Percentiles rank a stretch among this genome's conserved stretches.
phyloP scores from a whole-genome alignment of 2,888 invertebrate species.

The Heteropelma amictum region DNA sequence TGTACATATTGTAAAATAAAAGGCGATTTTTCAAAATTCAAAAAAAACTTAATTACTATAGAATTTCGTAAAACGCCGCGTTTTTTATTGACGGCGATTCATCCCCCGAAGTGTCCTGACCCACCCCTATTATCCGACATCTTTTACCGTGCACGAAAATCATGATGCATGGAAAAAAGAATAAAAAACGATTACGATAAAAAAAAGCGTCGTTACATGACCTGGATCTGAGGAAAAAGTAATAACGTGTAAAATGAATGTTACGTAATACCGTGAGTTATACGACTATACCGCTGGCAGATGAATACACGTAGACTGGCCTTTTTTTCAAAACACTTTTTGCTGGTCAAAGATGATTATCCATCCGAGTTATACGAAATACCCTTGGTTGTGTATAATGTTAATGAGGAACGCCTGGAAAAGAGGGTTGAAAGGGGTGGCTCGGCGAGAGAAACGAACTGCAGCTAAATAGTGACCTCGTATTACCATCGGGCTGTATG shows the following conservation, averaged over 20 bases:
- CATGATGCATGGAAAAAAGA: background rate
- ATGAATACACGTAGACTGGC: background rate
- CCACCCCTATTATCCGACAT: no score
- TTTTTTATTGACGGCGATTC: no score
- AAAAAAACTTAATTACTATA: background rate
- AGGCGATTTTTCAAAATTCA: no score
- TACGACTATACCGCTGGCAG: background rate
- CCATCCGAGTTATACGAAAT: no score
- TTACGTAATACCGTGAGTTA: background rate
- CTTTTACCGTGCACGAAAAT: no score
- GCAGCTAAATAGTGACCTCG: background rate
- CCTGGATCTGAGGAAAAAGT: constrained; percentile 5
- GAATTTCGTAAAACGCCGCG: background rate
- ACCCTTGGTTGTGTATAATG: background rate
- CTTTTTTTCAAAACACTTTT: constrained; percentile 17
- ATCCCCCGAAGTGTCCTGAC: no score
- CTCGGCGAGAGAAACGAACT: background rate
- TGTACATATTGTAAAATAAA: no score
- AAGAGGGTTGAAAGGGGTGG: background rate
- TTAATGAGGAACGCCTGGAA: background rate
- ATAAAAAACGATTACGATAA: background rate
- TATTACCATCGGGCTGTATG: background rate
- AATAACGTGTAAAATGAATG: constrained; percentile 14
- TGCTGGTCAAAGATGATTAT: constrained; percentile 39
- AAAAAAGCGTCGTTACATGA: constrained; percentile 4